These are phyloP conservation scores for Diarsia dahlii DNA, from an alignment of 2,888 invertebrate genomes.

Conservation along the genomic window DNA sequence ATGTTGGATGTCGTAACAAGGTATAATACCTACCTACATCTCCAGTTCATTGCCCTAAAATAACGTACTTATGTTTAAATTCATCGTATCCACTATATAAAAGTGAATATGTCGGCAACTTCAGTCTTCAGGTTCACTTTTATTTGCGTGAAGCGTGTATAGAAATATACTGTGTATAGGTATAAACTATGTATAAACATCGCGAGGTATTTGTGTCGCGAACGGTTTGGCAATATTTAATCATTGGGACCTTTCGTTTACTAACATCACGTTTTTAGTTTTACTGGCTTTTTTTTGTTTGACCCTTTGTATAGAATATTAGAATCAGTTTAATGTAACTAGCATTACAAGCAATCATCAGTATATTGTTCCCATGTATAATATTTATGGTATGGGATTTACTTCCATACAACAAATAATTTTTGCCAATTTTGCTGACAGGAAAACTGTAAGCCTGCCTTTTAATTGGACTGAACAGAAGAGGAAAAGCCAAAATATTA, in stretches of 20 bases:
- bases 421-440: not conserved
- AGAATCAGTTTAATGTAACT: not conserved
- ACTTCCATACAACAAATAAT: not conserved
- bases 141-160: not conserved
- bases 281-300: not conserved
- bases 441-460: not conserved
- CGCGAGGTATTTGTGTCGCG: not conserved
- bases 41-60: constrained; percentile 1
- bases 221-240: not conserved
- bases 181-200: not conserved
- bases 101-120: not conserved
- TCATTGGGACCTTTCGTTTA: not conserved
- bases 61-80: not conserved
- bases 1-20: not conserved
- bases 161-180: no score
- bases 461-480: not conserved
- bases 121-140: not conserved
- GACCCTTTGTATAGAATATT: not conserved
- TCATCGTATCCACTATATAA: not conserved
- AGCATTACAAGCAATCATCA: not conserved
- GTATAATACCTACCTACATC: no score
- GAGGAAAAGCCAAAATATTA: not conserved
- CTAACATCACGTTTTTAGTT: not conserved
- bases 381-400: not conserved
- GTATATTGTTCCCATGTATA: not conserved